Evolutionary conservation across 2,113 vertebrate species (phyloP).

Genomic region (Puma concolor): DNA sequence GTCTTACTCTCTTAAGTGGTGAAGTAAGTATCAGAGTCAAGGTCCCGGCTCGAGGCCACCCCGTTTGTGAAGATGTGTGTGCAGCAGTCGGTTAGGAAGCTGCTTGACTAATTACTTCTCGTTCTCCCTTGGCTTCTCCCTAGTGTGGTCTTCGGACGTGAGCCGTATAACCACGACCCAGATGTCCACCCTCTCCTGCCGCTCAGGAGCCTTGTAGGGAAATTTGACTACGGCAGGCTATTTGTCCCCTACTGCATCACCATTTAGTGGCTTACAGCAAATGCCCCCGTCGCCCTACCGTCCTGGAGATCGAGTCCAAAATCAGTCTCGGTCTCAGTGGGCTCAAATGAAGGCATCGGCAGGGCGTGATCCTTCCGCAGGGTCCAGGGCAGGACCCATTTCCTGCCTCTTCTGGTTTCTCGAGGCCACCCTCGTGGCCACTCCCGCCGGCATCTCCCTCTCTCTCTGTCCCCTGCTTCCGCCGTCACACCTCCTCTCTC

Average conservation of each 20-base stretch:
- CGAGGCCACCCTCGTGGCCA: accelerated
- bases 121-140: not conserved
- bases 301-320: not conserved
- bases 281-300: accelerated
- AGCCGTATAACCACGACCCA: not conserved
- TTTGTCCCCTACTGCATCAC: not conserved
- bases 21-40: not conserved
- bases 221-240: not conserved
- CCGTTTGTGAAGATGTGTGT: accelerated
- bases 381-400: accelerated
- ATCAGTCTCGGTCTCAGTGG: accelerated
- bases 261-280: no score
- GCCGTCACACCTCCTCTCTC: not conserved
- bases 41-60: not conserved
- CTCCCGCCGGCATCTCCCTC: not conserved
- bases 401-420: not conserved
- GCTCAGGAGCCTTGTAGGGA: accelerated
- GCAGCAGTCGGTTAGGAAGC: not conserved
- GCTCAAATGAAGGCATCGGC: not conserved
- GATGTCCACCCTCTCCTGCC: accelerated
- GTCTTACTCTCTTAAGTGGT: not conserved
- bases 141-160: accelerated
- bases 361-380: accelerated
- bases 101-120: not conserved
- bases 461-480: not conserved